Conservation (phyloP, 2,113 vertebrate genomes). For the Erpornis zantholeuca region DNA sequence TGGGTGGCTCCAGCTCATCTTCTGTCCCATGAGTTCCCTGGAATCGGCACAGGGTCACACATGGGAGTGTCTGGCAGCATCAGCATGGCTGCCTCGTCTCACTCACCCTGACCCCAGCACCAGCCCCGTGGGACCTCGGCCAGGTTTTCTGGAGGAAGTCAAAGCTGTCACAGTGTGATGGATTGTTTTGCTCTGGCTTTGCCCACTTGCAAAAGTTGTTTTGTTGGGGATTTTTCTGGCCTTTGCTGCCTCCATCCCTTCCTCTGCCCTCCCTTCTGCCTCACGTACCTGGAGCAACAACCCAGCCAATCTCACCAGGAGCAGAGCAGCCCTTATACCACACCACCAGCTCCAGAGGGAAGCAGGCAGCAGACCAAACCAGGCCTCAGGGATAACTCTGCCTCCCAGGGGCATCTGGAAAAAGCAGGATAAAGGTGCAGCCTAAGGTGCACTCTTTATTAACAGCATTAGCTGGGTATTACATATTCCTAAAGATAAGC, state of each 20-base stretch:
- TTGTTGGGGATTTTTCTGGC: not conserved
- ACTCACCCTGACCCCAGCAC: not conserved
- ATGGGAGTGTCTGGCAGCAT: rapidly evolving
- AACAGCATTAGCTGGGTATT: not conserved
- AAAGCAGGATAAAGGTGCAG: not conserved
- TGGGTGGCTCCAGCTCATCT: not conserved
- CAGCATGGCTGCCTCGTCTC: not conserved
- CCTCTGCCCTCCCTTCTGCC: not conserved
- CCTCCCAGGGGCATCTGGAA: not conserved
- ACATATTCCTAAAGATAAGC: not conserved
- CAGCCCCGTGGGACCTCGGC: not conserved
- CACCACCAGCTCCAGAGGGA: not conserved
- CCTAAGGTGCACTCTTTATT: not conserved
- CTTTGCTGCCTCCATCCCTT: not conserved
- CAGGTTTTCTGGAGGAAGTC: not conserved
- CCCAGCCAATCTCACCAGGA: not conserved
- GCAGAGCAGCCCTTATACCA: not conserved
- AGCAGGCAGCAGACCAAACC: not conserved
- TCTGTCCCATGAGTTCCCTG: rapidly evolving
- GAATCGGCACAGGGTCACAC: not conserved
- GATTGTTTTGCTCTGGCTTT: not conserved
- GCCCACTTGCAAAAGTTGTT: not conserved
- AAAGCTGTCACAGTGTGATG: rapidly evolving
- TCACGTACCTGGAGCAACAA: rapidly evolving
- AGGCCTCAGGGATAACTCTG: not conserved